A percentile compares a stretch with the other conserved stretches of the same genome.
Evolutionary conservation across 2,797 vertebrate species (phyloP).

Genomic region (Syngnathus acus): DNA sequence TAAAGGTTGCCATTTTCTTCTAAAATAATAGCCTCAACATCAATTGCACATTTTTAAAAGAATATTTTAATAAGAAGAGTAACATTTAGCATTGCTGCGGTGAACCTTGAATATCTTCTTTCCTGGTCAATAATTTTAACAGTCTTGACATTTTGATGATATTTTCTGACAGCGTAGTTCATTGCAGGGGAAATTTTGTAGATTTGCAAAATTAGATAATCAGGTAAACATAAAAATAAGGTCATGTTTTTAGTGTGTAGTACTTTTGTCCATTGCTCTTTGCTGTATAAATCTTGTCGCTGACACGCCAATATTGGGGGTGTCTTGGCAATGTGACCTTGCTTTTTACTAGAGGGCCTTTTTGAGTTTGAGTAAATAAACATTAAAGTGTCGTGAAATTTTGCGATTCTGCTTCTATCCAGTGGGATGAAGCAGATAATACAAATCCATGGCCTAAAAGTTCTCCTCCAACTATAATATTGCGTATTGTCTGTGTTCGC

Average conservation of each 20-base stretch:
- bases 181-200: background rate
- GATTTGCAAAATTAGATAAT: background rate
- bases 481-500: background rate
- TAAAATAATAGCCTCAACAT: background rate
- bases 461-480: background rate
- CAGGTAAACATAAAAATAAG: background rate
- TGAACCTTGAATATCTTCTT: background rate
- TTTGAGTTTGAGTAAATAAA: background rate
- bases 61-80: background rate
- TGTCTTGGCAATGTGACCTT: constrained; percentile 3
- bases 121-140: background rate
- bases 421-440: background rate
- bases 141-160: background rate
- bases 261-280: background rate
- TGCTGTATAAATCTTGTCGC: background rate
- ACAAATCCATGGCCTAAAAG: background rate
- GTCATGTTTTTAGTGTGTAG: background rate
- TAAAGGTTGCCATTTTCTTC: background rate
- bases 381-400: background rate
- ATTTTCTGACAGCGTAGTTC: background rate
- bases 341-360: background rate
- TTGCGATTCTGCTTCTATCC: background rate
- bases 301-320: background rate
- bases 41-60: background rate
- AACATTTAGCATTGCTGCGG: background rate